These are phyloP conservation scores for Aporophyla lueneburgensis DNA, from an alignment of 2,888 invertebrate genomes.

Conservation along the genomic window DNA sequence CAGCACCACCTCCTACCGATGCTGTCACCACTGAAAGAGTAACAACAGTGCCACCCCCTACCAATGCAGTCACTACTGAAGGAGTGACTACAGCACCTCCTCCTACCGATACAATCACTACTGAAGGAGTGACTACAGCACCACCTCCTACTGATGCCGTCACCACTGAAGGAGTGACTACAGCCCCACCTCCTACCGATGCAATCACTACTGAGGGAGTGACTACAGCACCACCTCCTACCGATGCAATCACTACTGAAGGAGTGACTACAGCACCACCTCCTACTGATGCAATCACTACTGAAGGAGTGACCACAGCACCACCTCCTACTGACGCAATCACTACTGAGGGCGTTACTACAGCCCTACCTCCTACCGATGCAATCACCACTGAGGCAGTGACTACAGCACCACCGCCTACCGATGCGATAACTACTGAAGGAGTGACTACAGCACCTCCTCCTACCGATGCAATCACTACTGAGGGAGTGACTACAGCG, in stretches of 20 bases:
- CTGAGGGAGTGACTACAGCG: not conserved
- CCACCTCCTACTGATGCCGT: accelerated
- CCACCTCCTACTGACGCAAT: not conserved
- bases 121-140: not conserved
- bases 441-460: not conserved
- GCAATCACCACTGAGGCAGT: not conserved
- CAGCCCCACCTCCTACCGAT: not conserved
- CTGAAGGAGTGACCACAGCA: not conserved
- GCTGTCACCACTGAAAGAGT: not conserved
- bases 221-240: not conserved
- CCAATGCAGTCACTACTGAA: not conserved
- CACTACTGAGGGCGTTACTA: not conserved
- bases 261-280: not conserved
- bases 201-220: not conserved
- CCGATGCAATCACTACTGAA: not conserved
- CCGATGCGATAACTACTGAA: not conserved
- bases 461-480: not conserved
- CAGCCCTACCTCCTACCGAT: not conserved
- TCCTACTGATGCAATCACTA: not conserved
- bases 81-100: not conserved
- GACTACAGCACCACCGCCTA: not conserved
- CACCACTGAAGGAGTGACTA: not conserved
- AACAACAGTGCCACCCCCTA: not conserved
- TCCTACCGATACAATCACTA: not conserved
- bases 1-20: not conserved